Evolutionary conservation across 35 echinoderm and acorn worm genomes (phyloP).

Genomic region (Stichopus chloronotus): DNA sequence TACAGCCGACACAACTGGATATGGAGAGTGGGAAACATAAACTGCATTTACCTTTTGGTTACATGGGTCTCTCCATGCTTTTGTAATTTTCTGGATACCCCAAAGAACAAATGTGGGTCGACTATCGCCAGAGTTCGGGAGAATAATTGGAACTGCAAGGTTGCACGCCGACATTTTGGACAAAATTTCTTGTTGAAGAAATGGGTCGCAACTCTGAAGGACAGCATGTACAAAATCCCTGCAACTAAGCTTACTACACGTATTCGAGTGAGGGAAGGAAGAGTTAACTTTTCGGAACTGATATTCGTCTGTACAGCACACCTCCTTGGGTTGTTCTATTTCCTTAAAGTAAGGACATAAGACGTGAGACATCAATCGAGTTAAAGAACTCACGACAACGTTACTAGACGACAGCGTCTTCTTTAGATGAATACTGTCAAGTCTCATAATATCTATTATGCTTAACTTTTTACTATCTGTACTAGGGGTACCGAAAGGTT

Average conservation of each 20-base stretch:
- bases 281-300: neutral
- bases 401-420: neutral
- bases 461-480: neutral
- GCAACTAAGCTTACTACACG: neutral
- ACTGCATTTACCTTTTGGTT: neutral
- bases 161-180: conserved; percentile 34
- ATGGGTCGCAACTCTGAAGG: conserved; percentile 1
- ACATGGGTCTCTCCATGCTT: neutral
- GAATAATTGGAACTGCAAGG: conserved; percentile 15
- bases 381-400: neutral
- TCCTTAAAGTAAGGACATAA: neutral
- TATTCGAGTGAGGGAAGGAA: neutral
- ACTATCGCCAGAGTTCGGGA: neutral
- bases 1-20: conserved; percentile 11
- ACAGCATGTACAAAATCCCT: conserved; percentile 9
- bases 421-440: neutral
- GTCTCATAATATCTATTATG: neutral
- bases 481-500: neutral
- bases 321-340: neutral
- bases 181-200: conserved; percentile 9
- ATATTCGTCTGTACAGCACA: neutral
- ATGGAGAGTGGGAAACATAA: neutral
- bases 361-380: neutral
- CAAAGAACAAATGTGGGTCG: neutral
- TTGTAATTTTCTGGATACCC: neutral